Percentiles rank a stretch among this genome's conserved stretches.
These are phyloP conservation scores for Stichodactyla mertensii DNA, from an alignment of 64 coral and sea anemone genomes.

Conservation along the genomic window DNA sequence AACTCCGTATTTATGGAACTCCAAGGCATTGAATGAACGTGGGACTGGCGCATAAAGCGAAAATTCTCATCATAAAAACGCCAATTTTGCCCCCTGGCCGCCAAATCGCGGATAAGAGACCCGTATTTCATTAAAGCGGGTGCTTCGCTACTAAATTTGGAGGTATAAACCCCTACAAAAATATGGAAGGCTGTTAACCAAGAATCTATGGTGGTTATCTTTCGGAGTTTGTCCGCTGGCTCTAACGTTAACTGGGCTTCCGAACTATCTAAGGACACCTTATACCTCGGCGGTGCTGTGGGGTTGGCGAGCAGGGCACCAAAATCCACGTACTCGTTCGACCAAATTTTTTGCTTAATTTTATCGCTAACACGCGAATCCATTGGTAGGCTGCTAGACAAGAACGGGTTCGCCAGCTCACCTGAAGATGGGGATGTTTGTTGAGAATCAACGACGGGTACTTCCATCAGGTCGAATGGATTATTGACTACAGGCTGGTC, in stretches of 20 bases:
- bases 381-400: constrained; percentile 26
- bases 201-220: neutral
- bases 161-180: constrained; percentile 25
- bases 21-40: constrained; percentile 1
- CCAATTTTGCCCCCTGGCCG: neutral
- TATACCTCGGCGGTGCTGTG: neutral
- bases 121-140: constrained; percentile 10
- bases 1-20: constrained; percentile 7
- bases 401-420: constrained; percentile 10
- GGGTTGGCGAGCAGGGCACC: constrained; percentile 28
- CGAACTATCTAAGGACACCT: neutral
- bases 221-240: neutral
- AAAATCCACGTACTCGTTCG: constrained; percentile 51
- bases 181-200: neutral
- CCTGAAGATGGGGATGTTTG: neutral
- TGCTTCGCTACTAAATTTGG: neutral
- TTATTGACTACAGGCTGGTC: neutral
- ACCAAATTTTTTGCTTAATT: constrained; percentile 44
- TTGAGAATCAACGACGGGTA: neutral
- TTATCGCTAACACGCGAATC: constrained; percentile 34
- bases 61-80: constrained; percentile 38
- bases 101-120: neutral
- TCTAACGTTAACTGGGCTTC: neutral
- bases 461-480: neutral
- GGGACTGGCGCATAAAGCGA: constrained; percentile 3